These are phyloP conservation scores for Lepisosteus oculatus DNA, from an alignment of 2,113 vertebrate species.

Conservation along the genomic window DNA sequence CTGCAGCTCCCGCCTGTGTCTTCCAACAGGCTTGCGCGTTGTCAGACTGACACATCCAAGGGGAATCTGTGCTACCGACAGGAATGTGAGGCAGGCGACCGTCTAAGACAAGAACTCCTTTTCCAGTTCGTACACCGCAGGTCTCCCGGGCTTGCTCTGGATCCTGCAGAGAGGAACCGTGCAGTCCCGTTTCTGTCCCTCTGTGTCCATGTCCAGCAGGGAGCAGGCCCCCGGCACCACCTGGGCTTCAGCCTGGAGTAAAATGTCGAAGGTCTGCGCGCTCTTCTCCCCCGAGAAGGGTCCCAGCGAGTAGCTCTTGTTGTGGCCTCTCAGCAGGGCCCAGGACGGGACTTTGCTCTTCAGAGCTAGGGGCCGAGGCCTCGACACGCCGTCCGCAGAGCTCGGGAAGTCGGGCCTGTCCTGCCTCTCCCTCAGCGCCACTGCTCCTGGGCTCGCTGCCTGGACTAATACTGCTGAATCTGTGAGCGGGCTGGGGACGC, in stretches of 20 bases:
- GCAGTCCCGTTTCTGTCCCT: slow-evolving; percentile 83
- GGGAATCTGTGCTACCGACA: background rate
- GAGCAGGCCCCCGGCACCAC: slow-evolving; percentile 53
- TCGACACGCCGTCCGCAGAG: slow-evolving; percentile 38
- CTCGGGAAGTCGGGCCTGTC: slow-evolving; percentile 48
- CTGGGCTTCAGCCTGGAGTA: slow-evolving; percentile 51
- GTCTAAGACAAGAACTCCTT: slow-evolving; percentile 81
- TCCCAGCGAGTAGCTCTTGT: slow-evolving; percentile 66
- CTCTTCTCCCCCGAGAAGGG: slow-evolving; percentile 53
- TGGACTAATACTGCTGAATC: slow-evolving; percentile 30
- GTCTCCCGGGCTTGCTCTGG: slow-evolving; percentile 64
- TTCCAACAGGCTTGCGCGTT: slow-evolving; percentile 18
- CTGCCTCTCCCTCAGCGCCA: slow-evolving; percentile 41
- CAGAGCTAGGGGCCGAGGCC: slow-evolving; percentile 65
- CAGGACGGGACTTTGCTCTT: slow-evolving; percentile 64
- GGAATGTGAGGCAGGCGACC: background rate
- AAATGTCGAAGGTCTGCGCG: slow-evolving; percentile 44
- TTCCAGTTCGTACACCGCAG: slow-evolving; percentile 78
- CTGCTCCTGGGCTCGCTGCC: slow-evolving; percentile 21
- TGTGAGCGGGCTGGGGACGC: slow-evolving; percentile 32
- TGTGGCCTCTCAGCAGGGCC: slow-evolving; percentile 62
- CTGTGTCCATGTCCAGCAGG: slow-evolving; percentile 77
- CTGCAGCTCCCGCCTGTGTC: slow-evolving; percentile 30
- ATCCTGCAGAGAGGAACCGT: slow-evolving; percentile 82
- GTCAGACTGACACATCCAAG: background rate